phyloP scores from a whole-genome alignment of 1,140 invertebrate species.

The Cydia fagiglandana region DNA sequence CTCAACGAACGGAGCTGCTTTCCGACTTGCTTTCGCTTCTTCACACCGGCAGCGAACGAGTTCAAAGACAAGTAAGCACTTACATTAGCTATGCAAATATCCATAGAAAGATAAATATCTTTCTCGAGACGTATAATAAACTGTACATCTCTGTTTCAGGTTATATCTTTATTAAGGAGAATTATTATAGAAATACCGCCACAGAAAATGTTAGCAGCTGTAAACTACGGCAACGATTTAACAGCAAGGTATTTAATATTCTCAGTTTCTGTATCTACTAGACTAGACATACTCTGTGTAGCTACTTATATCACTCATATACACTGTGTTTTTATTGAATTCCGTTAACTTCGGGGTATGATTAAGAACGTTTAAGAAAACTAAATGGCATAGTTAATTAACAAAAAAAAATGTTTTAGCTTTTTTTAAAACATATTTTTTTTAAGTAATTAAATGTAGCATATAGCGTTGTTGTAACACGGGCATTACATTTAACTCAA shows the following conservation, averaged over 20 bases:
- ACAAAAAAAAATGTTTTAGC: too few species aligned
- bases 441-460: too few species aligned
- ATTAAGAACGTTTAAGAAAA: too few species aligned
- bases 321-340: too few species aligned
- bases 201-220: conserved; percentile 62
- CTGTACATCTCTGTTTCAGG: conserved; percentile 50
- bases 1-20: conserved; percentile 91
- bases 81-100: neutral
- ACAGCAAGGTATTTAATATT: conserved; percentile 46
- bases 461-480: too few species aligned
- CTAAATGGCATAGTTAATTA: too few species aligned
- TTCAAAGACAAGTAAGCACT: conserved; percentile 91
- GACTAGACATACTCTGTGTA: too few species aligned
- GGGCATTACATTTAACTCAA: too few species aligned
- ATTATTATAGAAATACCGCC: conserved; percentile 73
- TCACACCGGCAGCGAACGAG: conserved; percentile 95
- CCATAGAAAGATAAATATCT: too few species aligned
- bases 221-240: conserved; percentile 57
- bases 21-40: conserved; percentile 92
- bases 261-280: neutral
- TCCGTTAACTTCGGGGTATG: too few species aligned
- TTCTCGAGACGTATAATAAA: neutral
- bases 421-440: too few species aligned
- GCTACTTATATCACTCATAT: too few species aligned
- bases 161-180: conserved; percentile 70